Percentiles rank a stretch among this genome's conserved stretches.
Conservation (phyloP, 2,113 vertebrate genomes). For the Empidonax alnorum region DNA sequence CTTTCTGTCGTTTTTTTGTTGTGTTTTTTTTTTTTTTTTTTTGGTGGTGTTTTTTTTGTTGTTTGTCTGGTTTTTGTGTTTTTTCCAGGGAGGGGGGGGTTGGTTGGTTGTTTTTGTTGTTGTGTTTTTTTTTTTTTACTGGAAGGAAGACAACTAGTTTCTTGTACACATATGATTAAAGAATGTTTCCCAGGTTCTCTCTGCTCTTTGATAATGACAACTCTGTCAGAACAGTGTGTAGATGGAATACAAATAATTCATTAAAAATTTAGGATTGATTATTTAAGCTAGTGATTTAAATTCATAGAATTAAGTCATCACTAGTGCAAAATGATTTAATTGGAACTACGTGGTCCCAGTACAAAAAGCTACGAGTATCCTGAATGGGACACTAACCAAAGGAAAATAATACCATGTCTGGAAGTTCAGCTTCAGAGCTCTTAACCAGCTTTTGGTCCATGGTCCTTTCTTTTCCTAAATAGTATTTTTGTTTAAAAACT, state of each 20-base stretch:
- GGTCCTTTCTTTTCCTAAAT: neutral
- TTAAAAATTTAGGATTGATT: neutral
- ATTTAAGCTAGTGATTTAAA: neutral
- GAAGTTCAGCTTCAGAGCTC: neutral
- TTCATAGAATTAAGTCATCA: neutral
- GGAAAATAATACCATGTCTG: neutral
- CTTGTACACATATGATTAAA: neutral
- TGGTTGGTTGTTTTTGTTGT: too few relatives aligned
- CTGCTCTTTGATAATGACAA: neutral
- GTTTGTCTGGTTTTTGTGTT: too few relatives aligned
- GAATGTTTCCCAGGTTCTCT: neutral
- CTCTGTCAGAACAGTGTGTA: neutral
- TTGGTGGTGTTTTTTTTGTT: too few relatives aligned
- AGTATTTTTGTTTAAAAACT: constrained; percentile 43
- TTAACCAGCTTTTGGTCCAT: neutral
- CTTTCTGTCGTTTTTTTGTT: too few relatives aligned
- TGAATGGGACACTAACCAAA: neutral
- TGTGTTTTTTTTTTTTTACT: neutral
- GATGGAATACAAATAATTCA: neutral
- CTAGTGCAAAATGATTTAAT: neutral
- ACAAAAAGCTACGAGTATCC: neutral
- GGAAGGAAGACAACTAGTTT: neutral
- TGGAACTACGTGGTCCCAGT: neutral
- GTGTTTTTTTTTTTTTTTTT: neutral
- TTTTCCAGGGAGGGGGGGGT: too few relatives aligned